Evolutionary conservation across 1,140 invertebrate species (phyloP).

Genomic region (Hetaerina americana): DNA sequence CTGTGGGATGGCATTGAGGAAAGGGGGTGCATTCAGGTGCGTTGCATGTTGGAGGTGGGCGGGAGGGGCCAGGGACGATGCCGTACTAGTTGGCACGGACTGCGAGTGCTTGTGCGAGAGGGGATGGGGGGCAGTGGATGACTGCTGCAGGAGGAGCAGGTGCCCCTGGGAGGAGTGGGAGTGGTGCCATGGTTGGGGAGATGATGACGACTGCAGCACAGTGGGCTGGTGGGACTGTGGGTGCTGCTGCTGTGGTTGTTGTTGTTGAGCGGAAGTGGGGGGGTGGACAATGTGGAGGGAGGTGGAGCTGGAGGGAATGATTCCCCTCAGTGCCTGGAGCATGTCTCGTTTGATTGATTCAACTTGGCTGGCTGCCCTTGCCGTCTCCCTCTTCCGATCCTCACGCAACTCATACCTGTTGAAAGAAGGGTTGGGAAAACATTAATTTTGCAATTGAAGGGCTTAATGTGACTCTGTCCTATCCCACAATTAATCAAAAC

Average conservation of each 20-base stretch:
- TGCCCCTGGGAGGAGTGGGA: neutral
- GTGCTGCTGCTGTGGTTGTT: too few relatives aligned
- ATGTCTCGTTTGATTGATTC: constrained; percentile 37
- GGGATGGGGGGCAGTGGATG: neutral
- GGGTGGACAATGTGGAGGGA: neutral
- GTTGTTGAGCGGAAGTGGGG: neutral
- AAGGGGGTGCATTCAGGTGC: constrained; percentile 1
- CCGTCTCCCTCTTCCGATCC: constrained; percentile 35
- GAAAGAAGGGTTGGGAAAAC: neutral
- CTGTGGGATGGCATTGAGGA: constrained; percentile 3
- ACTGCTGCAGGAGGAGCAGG: neutral
- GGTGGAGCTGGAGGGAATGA: neutral
- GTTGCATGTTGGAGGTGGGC: too few relatives aligned
- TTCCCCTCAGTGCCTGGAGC: constrained; percentile 15
- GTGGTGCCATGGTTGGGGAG: too few relatives aligned
- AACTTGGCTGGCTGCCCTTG: constrained; percentile 31
- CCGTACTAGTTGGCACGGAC: neutral
- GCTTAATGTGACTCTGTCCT: neutral
- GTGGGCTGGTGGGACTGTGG: neutral
- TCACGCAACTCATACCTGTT: constrained; percentile 39
- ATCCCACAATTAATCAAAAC: too few relatives aligned
- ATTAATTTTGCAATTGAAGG: neutral
- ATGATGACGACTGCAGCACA: too few relatives aligned
- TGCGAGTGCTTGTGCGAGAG: neutral
- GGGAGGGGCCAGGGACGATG: neutral